These are phyloP conservation scores for Coelopa frigida DNA, from an alignment of 1,140 invertebrate species.

Conservation along the genomic window DNA sequence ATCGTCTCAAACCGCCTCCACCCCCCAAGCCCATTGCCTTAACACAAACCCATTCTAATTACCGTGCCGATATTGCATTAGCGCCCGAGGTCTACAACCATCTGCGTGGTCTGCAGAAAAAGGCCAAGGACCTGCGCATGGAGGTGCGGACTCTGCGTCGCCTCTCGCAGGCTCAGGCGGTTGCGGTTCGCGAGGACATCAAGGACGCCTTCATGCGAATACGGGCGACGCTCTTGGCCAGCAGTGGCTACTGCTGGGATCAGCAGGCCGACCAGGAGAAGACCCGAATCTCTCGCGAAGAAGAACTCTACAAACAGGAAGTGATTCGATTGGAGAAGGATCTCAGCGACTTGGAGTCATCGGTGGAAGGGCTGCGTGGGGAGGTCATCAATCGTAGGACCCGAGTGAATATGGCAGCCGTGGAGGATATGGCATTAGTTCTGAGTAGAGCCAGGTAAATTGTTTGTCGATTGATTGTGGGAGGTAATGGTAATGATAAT, in stretches of 20 bases:
- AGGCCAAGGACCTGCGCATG: slow-evolving; percentile 78
- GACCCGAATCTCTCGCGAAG: slow-evolving; percentile 60
- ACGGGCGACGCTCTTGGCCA: slow-evolving; percentile 58
- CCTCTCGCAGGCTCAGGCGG: slow-evolving; percentile 83
- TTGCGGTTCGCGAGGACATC: slow-evolving; percentile 84
- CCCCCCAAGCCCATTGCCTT: slow-evolving; percentile 76
- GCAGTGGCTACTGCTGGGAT: slow-evolving; percentile 55
- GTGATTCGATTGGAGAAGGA: slow-evolving; percentile 86
- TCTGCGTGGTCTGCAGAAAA: slow-evolving; percentile 74
- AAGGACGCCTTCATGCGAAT: slow-evolving; percentile 82
- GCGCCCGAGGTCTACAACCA: slow-evolving; percentile 84
- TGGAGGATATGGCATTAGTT: slow-evolving; percentile 91
- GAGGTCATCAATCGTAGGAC: slow-evolving; percentile 93
- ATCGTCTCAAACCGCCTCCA: slow-evolving; percentile 74
- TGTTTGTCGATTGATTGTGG: no score
- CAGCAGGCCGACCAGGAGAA: slow-evolving; percentile 48
- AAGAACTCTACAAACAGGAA: slow-evolving; percentile 85
- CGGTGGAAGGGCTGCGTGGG: slow-evolving; percentile 87
- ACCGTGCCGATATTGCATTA: slow-evolving; percentile 57
- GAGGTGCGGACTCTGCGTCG: slow-evolving; percentile 80
- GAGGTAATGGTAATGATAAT: no score
- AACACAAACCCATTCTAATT: slow-evolving; percentile 48
- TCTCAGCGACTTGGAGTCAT: slow-evolving; percentile 85
- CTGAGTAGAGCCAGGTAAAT: slow-evolving; percentile 71
- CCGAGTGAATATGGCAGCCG: slow-evolving; percentile 91